Conservation (phyloP, 2,888 invertebrate species). For the Heteromurus nitidus region DNA sequence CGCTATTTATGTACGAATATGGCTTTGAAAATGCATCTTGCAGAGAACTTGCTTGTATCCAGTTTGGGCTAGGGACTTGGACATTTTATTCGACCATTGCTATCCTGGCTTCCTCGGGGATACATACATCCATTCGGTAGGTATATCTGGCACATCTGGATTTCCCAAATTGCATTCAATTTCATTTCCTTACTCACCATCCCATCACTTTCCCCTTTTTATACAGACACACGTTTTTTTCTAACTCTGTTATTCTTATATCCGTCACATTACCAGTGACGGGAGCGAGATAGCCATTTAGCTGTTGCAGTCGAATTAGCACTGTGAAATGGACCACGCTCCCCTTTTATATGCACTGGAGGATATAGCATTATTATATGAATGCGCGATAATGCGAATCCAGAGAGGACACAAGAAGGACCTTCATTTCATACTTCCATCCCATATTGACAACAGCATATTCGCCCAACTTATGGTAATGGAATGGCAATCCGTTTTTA, state of each 20-base stretch:
- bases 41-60: conserved; percentile 5
- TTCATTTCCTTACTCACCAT: conserved; percentile 46
- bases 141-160: conserved; percentile 50
- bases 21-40: too few relatives aligned
- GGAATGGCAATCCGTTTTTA: background rate
- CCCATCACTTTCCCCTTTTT: background rate
- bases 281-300: too few relatives aligned
- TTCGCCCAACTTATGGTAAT: conserved; percentile 1
- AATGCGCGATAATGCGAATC: too few relatives aligned
- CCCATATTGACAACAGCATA: conserved; percentile 6
- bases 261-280: too few relatives aligned
- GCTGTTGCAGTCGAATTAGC: conserved; percentile 20
- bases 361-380: too few relatives aligned
- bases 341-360: too few relatives aligned
- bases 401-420: background rate
- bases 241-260: conserved; percentile 3
- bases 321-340: conserved; percentile 25
- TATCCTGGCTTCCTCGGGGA: too few relatives aligned
- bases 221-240: background rate
- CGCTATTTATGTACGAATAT: conserved; percentile 18
- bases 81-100: too few relatives aligned
- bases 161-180: conserved; percentile 45
- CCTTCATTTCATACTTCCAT: background rate
- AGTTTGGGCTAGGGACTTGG: too few relatives aligned
- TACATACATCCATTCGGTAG: too few relatives aligned